Base-by-base conservation (phyloP, 2,113 vertebrate species). In the Macaca fascicularis region DNA sequence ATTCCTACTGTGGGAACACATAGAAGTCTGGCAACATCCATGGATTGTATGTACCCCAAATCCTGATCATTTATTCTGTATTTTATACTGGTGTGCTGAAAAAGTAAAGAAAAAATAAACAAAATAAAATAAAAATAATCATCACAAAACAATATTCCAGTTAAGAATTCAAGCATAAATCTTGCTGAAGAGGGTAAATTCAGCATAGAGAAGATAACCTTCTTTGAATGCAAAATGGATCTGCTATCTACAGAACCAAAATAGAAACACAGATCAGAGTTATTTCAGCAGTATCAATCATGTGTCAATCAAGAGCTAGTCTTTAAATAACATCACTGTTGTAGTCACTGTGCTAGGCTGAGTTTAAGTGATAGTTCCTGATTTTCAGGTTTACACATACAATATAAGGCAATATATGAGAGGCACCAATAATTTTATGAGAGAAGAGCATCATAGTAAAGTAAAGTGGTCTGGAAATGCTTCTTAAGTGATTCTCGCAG, bases 251-350 rank as follows among this genome's bases (percentile, higher is more conserved):
- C 55, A 83, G 89, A 96, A 81, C 75, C 83, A 90, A 96, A 97
- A 97, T 92, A 95, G 92, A 97, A 97, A 94, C 48, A n/a, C 43
- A 92, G 80, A 94, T 61, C 90, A 94, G 86, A 70, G 70, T 93
- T 93, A 80, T 84, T 96, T 96, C 55, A 94, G 90, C n/a, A 87
- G 12, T 59, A 81, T 57, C 52, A 55, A 90, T 84, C 48, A 90
- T 57, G 70, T 92, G 90, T 92, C 97, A 96, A 27, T 94, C 96
- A 92, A 92, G 69, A 89, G 35, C 61, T 55, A 67, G 57, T 67
- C 84, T 93, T 95, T 95, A 70, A 97, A 87, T 95, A 96, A 45
- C 27, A 91, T 12, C 17, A 14, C 74, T 70, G 25, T 69, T 88
- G 23, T 93, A 93, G 57, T 61, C 40, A 45, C 74, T 90, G 80